phyloP scores from a whole-genome alignment of 2,888 invertebrate genomes.

The Embidobia sp. region DNA sequence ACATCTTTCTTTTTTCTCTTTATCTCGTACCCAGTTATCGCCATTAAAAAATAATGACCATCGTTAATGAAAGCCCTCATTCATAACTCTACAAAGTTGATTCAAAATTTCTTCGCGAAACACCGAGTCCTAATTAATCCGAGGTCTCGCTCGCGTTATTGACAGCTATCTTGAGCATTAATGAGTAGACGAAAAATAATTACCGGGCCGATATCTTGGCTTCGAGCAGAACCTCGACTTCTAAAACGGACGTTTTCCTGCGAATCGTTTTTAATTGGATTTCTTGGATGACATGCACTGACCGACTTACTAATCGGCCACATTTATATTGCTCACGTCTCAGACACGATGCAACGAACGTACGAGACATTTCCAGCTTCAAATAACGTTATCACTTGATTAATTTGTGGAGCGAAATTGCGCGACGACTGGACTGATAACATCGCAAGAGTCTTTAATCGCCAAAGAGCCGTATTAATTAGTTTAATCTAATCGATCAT shows the following conservation, averaged over 20 bases:
- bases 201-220: slow-evolving; percentile 8
- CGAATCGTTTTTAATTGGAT: slow-evolving; percentile 53
- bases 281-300: slow-evolving; percentile 50
- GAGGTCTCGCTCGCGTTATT: slow-evolving; percentile 1
- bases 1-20: no score
- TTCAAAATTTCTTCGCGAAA: slow-evolving; percentile 4
- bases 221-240: slow-evolving; percentile 15
- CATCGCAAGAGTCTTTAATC: slow-evolving; percentile 14
- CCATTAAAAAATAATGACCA: no score
- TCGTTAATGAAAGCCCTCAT: neutral
- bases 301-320: slow-evolving; percentile 47
- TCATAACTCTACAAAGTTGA: neutral
- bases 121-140: slow-evolving; percentile 15
- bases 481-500: neutral
- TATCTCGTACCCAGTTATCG: no score
- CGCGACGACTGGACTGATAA: slow-evolving; percentile 7
- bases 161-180: slow-evolving; percentile 16
- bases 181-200: slow-evolving; percentile 31
- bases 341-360: slow-evolving; percentile 11
- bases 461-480: slow-evolving; percentile 2
- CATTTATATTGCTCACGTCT: slow-evolving; percentile 37
- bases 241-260: slow-evolving; percentile 41
- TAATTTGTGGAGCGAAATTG: slow-evolving; percentile 41
- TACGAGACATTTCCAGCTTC: slow-evolving; percentile 22
- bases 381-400: slow-evolving; percentile 45